Evolutionary conservation across 2,113 vertebrate genomes (phyloP), one percentile per base, ranked within the genome.

Genomic region (Periophthalmodon schlosseri): DNA sequence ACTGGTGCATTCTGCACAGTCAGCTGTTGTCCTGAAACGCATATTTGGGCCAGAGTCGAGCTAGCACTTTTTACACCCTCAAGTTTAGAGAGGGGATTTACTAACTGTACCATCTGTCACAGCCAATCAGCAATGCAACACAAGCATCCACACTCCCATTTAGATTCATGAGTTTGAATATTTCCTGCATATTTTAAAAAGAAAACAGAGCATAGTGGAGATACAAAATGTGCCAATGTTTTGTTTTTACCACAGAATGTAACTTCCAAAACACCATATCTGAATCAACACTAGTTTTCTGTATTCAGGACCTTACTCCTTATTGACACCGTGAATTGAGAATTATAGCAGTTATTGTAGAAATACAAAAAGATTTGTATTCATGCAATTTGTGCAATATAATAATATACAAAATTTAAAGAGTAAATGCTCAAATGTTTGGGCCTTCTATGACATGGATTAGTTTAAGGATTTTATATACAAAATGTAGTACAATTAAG

Each of bases 1-100:
- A 80, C 81, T 77, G 63, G 21, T 50, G 50, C n/a, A 79, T 91
- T 65, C 61, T 80, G 82, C 80, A 52, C 69, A 86, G 83, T 94
- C 88, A 91, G 91, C 80, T 24, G 58, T 60, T 72, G 79, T n/a
- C 70, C 71, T 74, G 71, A 50, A 63, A 69, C 52, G 56, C 70
- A 58, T 5, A 70, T 56, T 56, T 56, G 52, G 34, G 70, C 69
- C 75, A 54, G 54, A 49, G 74, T 57, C 49, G 56, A 72, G 73
- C 47, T 74, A 36, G 39, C 20, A 3, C 11, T 80, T 83, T 73
- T 70, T 28, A 54, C 16, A 44, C 6, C 5, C 28, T 15, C 10
- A 61, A 12, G 67, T 54, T 65, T 28, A 57, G 61, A 63, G 66
- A 68, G 20, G 69, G 54, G 15, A 33, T 49, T 69, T 14, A 3